Base-by-base conservation (phyloP, 2,888 invertebrate species). In the Cryptocephalus moraei region DNA sequence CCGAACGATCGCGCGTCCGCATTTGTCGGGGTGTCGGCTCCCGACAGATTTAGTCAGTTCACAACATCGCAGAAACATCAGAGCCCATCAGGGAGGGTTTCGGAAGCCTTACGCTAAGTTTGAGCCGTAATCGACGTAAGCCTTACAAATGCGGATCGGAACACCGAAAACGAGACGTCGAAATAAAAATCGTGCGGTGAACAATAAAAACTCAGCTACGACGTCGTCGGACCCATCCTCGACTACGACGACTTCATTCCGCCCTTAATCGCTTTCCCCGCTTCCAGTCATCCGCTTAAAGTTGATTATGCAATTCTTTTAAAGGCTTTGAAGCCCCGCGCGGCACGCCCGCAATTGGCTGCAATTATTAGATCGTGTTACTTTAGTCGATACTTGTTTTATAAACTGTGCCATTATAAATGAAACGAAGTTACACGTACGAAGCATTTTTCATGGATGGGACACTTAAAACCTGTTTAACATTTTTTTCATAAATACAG, bases 41-140 rank as follows among this genome's bases (percentile, higher is more conserved):
- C 22, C 22, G 22, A 22, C 22, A 22, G 22, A 22, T 22, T 22
- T 22, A 22, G 3, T 22, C 22, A 6, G 22, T 22, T 22, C 22
- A 22, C 22, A 6, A 22, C 22, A 22, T 22, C 3, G 22, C 22
- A 22, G 22, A 22, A 22, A 22, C 22, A 22, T 22, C 22, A 22
- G 22, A 22, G 22, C 22, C 22, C 22, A 22, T 22, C 22, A 34
- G 55, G 57, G 61, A 62, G 60, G 67, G 67, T 64, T 68, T 68
- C 66, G 46, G 70, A 68, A 70, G 61, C 67, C 68, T 56, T 64
- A 66, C 57, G 57, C 55, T 56, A 62, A 63, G 65, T 66, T 67
- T 66, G 59, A 61, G 60, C 47, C 64, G 64, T 68, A 69, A 68
- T 69, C 67, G 69, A 64, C 63, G 61, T 61, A 69, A 68, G 64